A percentile compares a stretch with the other conserved stretches of the same genome.
Evolutionary conservation across 2,113 vertebrate species (phyloP).

Genomic region (Holacanthus passer): DNA sequence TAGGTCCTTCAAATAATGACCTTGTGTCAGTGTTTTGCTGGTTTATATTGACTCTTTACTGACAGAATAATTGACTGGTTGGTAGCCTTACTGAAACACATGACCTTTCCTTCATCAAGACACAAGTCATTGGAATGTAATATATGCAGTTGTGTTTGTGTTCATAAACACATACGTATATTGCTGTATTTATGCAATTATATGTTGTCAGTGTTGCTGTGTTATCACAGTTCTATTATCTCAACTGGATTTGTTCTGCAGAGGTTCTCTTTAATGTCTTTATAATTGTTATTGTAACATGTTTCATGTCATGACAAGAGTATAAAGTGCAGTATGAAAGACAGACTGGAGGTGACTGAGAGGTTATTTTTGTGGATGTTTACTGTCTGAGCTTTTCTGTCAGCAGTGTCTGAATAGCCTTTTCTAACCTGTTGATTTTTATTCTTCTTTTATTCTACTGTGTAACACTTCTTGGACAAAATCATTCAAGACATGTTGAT

Average conservation of each 20-base stretch:
- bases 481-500: neutral
- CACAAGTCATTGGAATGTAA: neutral
- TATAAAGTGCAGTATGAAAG: neutral
- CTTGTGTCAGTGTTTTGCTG: constrained; percentile 26
- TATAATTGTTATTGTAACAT: constrained; percentile 9
- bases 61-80: neutral
- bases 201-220: neutral
- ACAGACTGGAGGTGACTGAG: neutral
- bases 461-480: neutral
- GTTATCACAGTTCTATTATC: neutral
- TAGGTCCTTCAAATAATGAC: constrained; percentile 6
- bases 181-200: neutral
- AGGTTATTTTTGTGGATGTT: neutral
- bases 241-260: constrained; percentile 4
- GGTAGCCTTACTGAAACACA: neutral
- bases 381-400: neutral
- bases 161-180: neutral
- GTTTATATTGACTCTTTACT: constrained; percentile 36
- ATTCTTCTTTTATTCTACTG: neutral
- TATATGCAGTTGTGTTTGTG: neutral
- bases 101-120: neutral
- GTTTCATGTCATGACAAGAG: neutral
- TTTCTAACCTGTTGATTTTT: neutral
- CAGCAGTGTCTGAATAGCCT: neutral
- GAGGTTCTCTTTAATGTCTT: neutral